Conservation (phyloP, 1,140 invertebrate species). For the Coelopa frigida region DNA sequence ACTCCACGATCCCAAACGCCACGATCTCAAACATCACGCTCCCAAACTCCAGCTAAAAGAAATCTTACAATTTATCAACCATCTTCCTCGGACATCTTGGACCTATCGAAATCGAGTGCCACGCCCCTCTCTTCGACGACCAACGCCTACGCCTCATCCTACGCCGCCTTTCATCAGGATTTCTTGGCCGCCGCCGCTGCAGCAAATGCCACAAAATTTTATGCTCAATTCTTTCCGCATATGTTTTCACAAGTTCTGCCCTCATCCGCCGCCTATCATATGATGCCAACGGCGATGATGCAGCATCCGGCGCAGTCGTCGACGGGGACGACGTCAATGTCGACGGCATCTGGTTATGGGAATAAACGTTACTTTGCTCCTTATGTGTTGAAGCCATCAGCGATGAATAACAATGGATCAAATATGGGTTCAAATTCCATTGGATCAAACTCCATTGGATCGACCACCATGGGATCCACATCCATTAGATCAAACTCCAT, state of each 20-base stretch:
- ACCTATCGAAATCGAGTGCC: conserved; percentile 28
- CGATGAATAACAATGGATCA: too few species aligned
- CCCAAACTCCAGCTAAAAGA: neutral
- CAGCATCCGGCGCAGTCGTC: conserved; percentile 27
- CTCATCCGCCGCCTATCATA: conserved; percentile 29
- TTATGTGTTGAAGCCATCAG: conserved; percentile 32
- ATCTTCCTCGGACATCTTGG: conserved; percentile 27
- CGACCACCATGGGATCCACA: too few species aligned
- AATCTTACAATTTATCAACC: too few species aligned
- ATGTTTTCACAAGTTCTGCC: conserved; percentile 22
- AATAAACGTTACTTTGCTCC: conserved; percentile 39
- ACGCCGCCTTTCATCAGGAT: conserved; percentile 7
- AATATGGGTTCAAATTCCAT: too few species aligned
- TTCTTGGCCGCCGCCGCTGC: conserved; percentile 20
- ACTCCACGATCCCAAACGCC: neutral
- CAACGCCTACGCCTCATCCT: neutral
- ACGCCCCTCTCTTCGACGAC: conserved; percentile 1
- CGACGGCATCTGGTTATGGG: conserved; percentile 29
- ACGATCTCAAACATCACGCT: conserved; percentile 6
- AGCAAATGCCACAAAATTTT: conserved; percentile 39
- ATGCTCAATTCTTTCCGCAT: conserved; percentile 40
- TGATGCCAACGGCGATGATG: conserved; percentile 19
- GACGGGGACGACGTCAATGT: too few species aligned
- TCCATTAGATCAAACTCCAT: too few species aligned
- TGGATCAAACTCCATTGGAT: too few species aligned